phyloP scores from a whole-genome alignment of 2,113 vertebrate species.

The Bothrops jararaca region DNA sequence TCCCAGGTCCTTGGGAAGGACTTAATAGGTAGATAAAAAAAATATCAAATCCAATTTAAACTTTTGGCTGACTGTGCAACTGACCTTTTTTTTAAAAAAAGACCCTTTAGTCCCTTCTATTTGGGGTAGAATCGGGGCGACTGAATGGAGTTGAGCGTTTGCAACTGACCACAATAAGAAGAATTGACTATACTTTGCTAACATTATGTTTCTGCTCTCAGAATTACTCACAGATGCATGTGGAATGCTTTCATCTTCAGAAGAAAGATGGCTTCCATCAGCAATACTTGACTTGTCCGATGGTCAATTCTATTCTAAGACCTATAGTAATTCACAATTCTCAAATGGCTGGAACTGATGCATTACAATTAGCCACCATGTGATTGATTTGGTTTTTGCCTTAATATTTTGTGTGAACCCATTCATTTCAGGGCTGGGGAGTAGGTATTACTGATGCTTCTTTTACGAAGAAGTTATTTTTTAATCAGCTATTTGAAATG shows the following conservation, averaged over 20 bases:
- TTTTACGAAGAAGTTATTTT: not conserved
- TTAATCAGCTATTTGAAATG: not conserved
- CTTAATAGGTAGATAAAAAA: not conserved
- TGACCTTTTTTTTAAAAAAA: too few species aligned
- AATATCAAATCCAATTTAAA: too few species aligned
- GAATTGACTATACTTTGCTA: not conserved
- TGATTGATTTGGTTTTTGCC: not conserved
- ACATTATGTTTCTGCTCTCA: not conserved
- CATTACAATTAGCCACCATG: not conserved
- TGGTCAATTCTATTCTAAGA: not conserved
- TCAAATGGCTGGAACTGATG: not conserved
- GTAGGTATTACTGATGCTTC: not conserved
- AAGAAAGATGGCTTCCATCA: not conserved
- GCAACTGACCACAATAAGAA: not conserved
- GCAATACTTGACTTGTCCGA: not conserved
- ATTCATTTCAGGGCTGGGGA: not conserved
- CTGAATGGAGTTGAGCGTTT: too few species aligned
- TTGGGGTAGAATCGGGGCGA: too few species aligned
- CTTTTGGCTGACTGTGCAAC: not conserved
- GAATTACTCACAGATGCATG: not conserved
- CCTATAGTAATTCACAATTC: not conserved
- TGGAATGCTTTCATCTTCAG: not conserved
- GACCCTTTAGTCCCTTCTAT: not conserved
- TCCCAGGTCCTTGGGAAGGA: not conserved
- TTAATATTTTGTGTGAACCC: not conserved